Evolutionary conservation across 2,888 invertebrate species (phyloP), one percentile per base, ranked within the genome.

Genomic region (Pachliopta kotzebuea): DNA sequence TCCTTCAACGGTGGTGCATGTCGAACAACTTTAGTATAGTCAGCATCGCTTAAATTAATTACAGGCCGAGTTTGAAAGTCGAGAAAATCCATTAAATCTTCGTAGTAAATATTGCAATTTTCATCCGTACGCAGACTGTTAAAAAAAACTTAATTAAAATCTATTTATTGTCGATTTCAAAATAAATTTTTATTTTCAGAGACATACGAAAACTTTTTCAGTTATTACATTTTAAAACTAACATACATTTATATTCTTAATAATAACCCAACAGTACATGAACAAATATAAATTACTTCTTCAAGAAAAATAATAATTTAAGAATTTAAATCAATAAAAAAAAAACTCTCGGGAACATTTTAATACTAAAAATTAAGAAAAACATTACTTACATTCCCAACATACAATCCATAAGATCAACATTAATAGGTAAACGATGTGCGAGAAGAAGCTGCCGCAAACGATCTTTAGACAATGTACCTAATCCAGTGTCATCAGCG

Each of bases 71-170:
- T 92, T 75, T 92, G 93, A 74, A 95, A 93, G 80, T 97, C 94
- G 65, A 97, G 81, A 77, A 96, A 96, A 52, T 89, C 80, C 73
- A 97, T 79, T 63, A 97, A 85, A 76, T 96, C 96, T 2, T 93
- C 92, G 67, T 94, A 95, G 62, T 93, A 90, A 49, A 96, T 88
- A 72, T 94, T 93, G 63, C 94, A 94, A 24, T 94, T 84, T 1
- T 93, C 93, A 69, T 95, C 95, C 72, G 92, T 94, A n/a, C 90
- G 83, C 56, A 95, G 80, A 26, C 95, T 95, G 72, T 52, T 17
- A 21, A 52, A n/a, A n/a, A 60, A 9, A 59, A 11, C 29, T 6
- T 8, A 55, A 31, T 18, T 18, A 21, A 24, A 20, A 77, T 49
- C n/a, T 11, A 14, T 59, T 26, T 49, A 49, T 9, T 26, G 50